Evolutionary conservation across 2,888 invertebrate species (phyloP).

Genomic region (Plutella xylostella): DNA sequence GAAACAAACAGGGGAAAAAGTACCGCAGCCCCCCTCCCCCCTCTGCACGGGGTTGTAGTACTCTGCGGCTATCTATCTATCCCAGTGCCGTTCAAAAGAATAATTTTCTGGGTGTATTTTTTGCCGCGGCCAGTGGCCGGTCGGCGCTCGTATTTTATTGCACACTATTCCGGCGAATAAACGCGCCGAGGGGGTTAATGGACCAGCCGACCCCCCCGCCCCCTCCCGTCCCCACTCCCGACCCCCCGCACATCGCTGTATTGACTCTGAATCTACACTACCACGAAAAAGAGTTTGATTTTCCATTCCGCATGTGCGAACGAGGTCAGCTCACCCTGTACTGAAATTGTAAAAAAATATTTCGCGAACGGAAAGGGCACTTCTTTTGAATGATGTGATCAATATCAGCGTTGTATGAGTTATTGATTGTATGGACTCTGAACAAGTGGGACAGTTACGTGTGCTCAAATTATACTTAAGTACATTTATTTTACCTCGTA

Average conservation of each 20-base stretch:
- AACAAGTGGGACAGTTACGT: too few species aligned
- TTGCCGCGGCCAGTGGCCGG: constrained; percentile 50
- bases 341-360: too few species aligned
- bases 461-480: too few species aligned
- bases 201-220: constrained; percentile 26
- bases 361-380: too few species aligned
- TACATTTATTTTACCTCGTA: too few species aligned
- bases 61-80: constrained; percentile 4
- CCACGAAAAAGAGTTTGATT: too few species aligned
- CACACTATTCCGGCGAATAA: constrained; percentile 64
- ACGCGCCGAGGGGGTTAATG: constrained; percentile 51
- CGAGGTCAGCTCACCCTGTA: too few species aligned
- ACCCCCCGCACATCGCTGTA: constrained; percentile 29
- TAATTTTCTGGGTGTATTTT: constrained; percentile 55
- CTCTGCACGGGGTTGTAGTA: too few species aligned
- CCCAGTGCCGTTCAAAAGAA: constrained; percentile 15
- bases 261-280: constrained; percentile 58
- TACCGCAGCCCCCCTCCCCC: constrained; percentile 1
- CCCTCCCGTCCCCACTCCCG: constrained; percentile 20
- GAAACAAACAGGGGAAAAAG: constrained; percentile 5
- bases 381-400: too few species aligned
- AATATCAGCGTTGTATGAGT: too few species aligned
- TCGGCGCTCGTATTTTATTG: constrained; percentile 58
- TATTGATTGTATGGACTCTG: too few species aligned
- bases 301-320: too few species aligned